Evolutionary conservation across 2,888 invertebrate species (phyloP).

Genomic region (Philhelius pedissequus): DNA sequence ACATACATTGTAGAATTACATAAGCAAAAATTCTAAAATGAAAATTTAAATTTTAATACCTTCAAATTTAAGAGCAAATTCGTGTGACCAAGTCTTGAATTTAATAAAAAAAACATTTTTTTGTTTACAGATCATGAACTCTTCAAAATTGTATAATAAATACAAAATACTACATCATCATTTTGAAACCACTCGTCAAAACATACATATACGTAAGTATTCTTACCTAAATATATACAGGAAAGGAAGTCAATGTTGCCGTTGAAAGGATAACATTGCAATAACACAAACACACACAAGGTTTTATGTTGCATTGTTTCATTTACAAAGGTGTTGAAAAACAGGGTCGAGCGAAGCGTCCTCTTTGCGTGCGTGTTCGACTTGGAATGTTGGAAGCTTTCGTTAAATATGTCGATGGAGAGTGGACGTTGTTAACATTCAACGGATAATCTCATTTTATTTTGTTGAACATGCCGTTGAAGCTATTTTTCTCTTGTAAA

Average conservation of each 20-base stretch:
- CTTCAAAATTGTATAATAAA: too few relatives aligned
- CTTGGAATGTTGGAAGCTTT: background rate
- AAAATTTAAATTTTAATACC: too few relatives aligned
- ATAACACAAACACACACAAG: constrained; percentile 16
- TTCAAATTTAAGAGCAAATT: too few relatives aligned
- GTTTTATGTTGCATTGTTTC: constrained; percentile 23
- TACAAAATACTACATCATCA: too few relatives aligned
- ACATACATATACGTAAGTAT: too few relatives aligned
- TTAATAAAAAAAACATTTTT: too few relatives aligned
- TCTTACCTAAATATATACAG: too few relatives aligned
- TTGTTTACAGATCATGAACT: too few relatives aligned
- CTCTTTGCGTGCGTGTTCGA: background rate
- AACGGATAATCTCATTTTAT: constrained; percentile 54
- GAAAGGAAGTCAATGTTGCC: background rate
- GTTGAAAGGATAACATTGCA: constrained; percentile 48
- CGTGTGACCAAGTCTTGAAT: too few relatives aligned
- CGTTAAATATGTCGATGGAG: constrained; percentile 49
- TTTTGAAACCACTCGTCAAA: too few relatives aligned
- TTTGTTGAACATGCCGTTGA: constrained; percentile 30
- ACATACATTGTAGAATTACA: too few relatives aligned
- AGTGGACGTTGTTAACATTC: constrained; percentile 49
- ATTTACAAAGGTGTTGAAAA: constrained; percentile 58
- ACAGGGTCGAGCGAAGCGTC: background rate
- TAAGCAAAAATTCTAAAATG: too few relatives aligned
- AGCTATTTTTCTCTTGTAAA: background rate